A percentile compares a stretch with the other conserved stretches of the same genome.
phyloP scores from a whole-genome alignment of 2,888 invertebrate genomes.

The Gymnocheta viridis region DNA sequence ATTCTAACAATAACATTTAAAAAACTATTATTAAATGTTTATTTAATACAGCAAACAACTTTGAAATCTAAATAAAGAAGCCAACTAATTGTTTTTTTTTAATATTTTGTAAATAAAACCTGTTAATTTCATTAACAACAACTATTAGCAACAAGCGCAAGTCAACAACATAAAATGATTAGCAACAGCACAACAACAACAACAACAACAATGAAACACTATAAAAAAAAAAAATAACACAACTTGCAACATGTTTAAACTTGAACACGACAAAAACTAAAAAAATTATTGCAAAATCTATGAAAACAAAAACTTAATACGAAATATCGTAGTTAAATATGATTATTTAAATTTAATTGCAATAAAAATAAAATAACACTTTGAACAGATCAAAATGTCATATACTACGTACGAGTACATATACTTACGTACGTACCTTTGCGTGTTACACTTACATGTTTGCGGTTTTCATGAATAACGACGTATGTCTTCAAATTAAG shows the following conservation, averaged over 20 bases:
- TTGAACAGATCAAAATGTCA: not conserved
- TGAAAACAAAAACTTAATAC: not conserved
- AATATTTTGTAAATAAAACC: conserved; percentile 35
- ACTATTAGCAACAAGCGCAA: conserved; percentile 5
- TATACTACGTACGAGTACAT: not conserved
- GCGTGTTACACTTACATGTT: too few relatives aligned
- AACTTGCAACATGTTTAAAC: conserved; percentile 21
- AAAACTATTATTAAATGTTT: not conserved
- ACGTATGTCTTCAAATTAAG: too few relatives aligned
- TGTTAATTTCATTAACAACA: conserved; percentile 63
- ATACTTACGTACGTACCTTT: not conserved
- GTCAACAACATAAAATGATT: conserved; percentile 8
- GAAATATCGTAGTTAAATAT: not conserved
- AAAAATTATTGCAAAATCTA: not conserved
- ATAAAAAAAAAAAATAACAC: not conserved
- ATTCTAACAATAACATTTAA: not conserved
- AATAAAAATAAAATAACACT: not conserved
- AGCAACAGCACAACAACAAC: not conserved
- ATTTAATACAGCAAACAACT: not conserved
- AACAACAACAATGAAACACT: too few relatives aligned
- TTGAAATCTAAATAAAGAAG: not conserved
- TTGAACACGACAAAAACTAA: not conserved
- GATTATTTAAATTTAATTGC: not conserved
- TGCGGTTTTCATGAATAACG: too few relatives aligned
- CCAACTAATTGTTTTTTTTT: not conserved